These are phyloP conservation scores for Siniperca obscura DNA, from an alignment of 2,797 vertebrate species.

Conservation along the genomic window DNA sequence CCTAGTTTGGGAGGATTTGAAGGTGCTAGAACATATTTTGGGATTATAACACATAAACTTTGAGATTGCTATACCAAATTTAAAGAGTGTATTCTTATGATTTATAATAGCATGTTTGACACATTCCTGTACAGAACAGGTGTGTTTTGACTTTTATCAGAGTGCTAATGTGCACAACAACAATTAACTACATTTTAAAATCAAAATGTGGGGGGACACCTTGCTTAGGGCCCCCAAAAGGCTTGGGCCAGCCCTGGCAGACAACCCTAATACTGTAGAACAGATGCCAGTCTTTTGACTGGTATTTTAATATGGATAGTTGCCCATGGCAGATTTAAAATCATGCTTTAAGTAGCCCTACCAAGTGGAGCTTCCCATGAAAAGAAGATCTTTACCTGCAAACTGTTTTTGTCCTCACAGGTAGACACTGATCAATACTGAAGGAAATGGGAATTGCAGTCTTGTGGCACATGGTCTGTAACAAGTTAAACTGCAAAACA, in stretches of 20 bases:
- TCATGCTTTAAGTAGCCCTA: background rate
- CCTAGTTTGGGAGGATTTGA: background rate
- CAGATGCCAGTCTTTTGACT: background rate
- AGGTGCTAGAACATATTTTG: background rate
- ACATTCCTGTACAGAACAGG: background rate
- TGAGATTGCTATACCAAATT: background rate
- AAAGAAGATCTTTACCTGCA: background rate
- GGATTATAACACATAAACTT: background rate
- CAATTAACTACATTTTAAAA: background rate
- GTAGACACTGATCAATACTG: background rate
- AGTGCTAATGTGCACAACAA: too few relatives aligned
- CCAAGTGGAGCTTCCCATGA: background rate
- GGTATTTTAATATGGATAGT: background rate
- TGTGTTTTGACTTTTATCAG: background rate
- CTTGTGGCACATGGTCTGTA: background rate
- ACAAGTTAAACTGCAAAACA: conserved; percentile 3
- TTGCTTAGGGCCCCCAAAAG: background rate
- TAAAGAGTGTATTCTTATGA: background rate
- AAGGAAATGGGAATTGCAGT: background rate
- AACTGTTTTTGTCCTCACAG: background rate
- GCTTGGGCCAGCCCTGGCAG: conserved; percentile 11
- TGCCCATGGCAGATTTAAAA: background rate
- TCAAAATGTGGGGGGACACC: background rate
- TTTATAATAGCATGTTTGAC: background rate
- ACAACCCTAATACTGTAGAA: background rate